Conservation (phyloP, 35 echinoderm and acorn worm species). For the Strongylocentrotus purpuratus region DNA sequence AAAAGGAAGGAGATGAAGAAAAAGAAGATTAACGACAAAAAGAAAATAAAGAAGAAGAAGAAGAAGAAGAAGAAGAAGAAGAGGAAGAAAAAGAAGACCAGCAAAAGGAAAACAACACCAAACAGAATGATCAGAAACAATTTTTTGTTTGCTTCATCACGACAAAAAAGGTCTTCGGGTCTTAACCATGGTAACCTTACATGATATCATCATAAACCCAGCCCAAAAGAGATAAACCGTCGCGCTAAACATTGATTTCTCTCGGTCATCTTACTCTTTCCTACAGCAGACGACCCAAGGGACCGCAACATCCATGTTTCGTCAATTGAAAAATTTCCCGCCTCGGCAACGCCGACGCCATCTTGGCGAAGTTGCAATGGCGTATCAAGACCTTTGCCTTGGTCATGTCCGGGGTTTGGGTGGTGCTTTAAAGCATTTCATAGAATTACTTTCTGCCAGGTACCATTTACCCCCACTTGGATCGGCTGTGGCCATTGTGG, state of each 20-base stretch:
- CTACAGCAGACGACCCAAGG: background rate
- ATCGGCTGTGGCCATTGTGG: no score
- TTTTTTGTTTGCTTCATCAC: background rate
- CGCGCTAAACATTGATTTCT: background rate
- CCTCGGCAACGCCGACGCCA: no score
- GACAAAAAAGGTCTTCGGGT: background rate
- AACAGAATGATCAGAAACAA: background rate
- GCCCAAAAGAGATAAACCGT: background rate
- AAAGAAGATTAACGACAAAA: background rate
- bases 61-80: background rate
- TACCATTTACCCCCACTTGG: no score
- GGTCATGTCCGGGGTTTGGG: no score
- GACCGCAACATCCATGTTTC: no score
- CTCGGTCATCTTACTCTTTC: background rate
- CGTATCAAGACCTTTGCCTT: no score
- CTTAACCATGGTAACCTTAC: no score
- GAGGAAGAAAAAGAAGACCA: background rate
- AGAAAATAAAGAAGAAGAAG: background rate
- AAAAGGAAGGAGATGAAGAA: background rate
- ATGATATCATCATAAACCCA: background rate
- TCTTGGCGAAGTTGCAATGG: no score
- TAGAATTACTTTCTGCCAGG: no score
- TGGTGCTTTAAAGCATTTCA: no score
- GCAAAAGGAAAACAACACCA: background rate
- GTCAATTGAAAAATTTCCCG: no score